A percentile compares a stretch with the other conserved stretches of the same genome.
These are phyloP conservation scores for Meda fulgida DNA, from an alignment of 2,797 vertebrate genomes.

Conservation along the genomic window DNA sequence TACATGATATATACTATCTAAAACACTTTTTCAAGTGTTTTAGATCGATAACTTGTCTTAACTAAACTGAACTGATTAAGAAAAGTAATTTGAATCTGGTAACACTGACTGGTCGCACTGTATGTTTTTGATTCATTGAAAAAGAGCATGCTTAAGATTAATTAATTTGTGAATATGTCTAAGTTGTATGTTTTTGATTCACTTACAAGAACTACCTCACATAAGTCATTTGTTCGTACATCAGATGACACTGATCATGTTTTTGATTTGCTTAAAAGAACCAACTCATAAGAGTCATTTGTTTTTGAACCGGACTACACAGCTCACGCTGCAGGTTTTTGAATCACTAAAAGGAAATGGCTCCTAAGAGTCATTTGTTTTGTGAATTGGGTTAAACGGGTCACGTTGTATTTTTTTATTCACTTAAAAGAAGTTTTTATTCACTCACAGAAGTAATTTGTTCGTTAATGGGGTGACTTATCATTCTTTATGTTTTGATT, in stretches of 20 bases:
- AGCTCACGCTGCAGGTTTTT: background rate
- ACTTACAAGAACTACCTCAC: background rate
- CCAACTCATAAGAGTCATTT: background rate
- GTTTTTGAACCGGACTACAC: background rate
- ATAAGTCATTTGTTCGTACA: background rate
- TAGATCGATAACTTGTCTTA: background rate
- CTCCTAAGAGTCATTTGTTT: background rate
- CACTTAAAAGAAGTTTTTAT: background rate
- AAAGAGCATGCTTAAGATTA: background rate
- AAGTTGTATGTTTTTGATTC: background rate
- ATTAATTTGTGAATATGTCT: background rate
- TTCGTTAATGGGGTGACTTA: background rate
- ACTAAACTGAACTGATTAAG: background rate
- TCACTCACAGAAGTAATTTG: background rate
- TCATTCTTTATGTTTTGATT: background rate
- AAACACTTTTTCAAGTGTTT: background rate
- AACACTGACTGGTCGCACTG: background rate
- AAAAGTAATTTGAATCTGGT: background rate
- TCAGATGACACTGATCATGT: background rate
- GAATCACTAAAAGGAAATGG: background rate
- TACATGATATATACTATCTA: too few species aligned
- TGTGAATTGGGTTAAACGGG: background rate
- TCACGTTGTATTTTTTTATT: background rate
- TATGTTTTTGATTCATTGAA: background rate
- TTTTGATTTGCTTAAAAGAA: background rate